Evolutionary conservation across 1,140 invertebrate genomes (phyloP).

Genomic region (Atta cephalotes): DNA sequence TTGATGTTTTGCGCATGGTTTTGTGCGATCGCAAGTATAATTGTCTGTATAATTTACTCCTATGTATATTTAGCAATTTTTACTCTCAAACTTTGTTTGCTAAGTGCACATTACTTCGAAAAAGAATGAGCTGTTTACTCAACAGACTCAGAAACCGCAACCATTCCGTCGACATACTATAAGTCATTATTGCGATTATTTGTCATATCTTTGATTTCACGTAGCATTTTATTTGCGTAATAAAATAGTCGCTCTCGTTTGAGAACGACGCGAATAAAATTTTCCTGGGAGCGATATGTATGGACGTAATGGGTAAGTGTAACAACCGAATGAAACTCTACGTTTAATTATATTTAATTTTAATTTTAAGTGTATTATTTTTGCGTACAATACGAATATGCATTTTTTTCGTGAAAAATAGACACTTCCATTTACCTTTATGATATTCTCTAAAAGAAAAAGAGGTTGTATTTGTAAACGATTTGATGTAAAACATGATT

Average conservation of each 20-base stretch:
- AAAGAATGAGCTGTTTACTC: neutral
- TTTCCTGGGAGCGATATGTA: constrained; percentile 72
- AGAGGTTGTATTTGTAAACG: constrained; percentile 32
- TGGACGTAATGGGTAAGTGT: constrained; percentile 76
- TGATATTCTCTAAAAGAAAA: constrained; percentile 20
- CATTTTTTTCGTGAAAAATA: constrained; percentile 20
- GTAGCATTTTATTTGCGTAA: constrained; percentile 65
- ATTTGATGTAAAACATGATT: constrained; percentile 40
- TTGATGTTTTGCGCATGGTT: constrained; percentile 49
- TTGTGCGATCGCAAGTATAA: neutral
- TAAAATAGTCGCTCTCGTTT: constrained; percentile 23
- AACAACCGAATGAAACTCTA: constrained; percentile 61
- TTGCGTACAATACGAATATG: constrained; percentile 31
- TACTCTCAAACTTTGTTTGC: constrained; percentile 35
- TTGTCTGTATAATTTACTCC: constrained; percentile 23
- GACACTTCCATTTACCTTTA: constrained; percentile 5
- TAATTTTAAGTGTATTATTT: constrained; percentile 58
- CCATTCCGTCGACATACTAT: constrained; percentile 29
- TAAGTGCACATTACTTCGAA: constrained; percentile 37
- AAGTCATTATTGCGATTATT: constrained; percentile 55
- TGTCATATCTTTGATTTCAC: constrained; percentile 65
- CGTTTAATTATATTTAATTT: constrained; percentile 65
- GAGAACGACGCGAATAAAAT: constrained; percentile 40
- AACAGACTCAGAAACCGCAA: constrained; percentile 24
- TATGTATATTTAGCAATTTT: constrained; percentile 44